Conservation (phyloP, 2,113 vertebrate genomes). For the Protobothrops mucrosquamatus region DNA sequence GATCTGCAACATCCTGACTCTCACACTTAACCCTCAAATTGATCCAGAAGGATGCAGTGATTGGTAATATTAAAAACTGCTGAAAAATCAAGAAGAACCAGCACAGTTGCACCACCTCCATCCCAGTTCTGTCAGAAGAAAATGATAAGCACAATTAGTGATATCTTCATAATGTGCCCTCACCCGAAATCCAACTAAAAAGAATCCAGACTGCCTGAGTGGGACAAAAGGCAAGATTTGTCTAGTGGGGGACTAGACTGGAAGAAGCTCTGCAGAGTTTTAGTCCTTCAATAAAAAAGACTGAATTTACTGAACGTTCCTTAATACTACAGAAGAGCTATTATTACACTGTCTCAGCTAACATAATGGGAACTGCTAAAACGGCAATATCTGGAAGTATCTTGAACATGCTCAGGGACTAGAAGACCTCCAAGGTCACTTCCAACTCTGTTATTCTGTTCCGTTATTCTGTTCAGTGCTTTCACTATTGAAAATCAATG, state of each 20-base stretch:
- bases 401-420: neutral
- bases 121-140: neutral
- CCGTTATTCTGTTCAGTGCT: neutral
- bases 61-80: neutral
- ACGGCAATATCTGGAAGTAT: neutral
- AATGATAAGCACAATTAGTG: neutral
- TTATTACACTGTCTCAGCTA: neutral
- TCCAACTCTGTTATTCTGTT: neutral
- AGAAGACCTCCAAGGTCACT: neutral
- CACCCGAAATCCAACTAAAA: neutral
- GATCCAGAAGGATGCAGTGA: neutral
- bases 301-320: neutral
- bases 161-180: neutral
- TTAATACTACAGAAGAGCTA: neutral
- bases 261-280: neutral
- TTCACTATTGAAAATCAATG: neutral
- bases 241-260: neutral
- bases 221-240: neutral
- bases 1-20: neutral
- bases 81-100: neutral
- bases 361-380: neutral
- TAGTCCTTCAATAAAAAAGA: neutral
- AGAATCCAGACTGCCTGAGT: neutral
- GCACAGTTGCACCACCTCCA: neutral
- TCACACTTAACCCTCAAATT: neutral